Conservation (phyloP, 2,888 invertebrate genomes). For the Uloborus plumipes region DNA sequence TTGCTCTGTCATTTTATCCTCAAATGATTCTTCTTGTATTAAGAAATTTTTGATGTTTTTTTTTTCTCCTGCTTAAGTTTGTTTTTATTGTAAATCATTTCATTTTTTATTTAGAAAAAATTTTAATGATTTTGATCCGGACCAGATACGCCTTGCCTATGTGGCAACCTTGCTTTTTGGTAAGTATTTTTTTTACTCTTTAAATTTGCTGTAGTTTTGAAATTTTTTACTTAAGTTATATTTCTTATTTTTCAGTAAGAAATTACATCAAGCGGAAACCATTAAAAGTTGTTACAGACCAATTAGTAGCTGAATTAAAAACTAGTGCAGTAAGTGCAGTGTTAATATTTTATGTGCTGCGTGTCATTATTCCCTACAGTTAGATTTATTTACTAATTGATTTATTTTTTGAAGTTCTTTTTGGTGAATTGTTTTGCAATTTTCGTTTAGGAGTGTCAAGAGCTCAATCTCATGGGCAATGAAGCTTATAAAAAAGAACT, state of each 20-base stretch:
- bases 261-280: too few species aligned
- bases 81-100: too few species aligned
- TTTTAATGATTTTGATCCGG: slow-evolving; percentile 12
- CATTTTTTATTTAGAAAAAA: slow-evolving; percentile 16
- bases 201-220: background rate
- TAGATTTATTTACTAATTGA: too few species aligned
- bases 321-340: too few species aligned
- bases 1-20: too few species aligned
- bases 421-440: background rate
- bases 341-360: background rate
- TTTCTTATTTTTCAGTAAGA: background rate
- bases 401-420: background rate
- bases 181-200: slow-evolving; percentile 2
- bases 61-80: too few species aligned
- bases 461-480: background rate
- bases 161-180: slow-evolving; percentile 29
- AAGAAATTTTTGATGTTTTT: too few species aligned
- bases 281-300: too few species aligned
- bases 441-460: background rate
- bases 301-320: too few species aligned
- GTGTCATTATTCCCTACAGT: background rate
- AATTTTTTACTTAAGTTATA: background rate
- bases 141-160: slow-evolving; percentile 14
- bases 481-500: slow-evolving; percentile 4
- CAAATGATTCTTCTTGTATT: too few species aligned